These are phyloP conservation scores for Margaritifera margaritifera DNA, from an alignment of 2,888 invertebrate species.

Conservation along the genomic window DNA sequence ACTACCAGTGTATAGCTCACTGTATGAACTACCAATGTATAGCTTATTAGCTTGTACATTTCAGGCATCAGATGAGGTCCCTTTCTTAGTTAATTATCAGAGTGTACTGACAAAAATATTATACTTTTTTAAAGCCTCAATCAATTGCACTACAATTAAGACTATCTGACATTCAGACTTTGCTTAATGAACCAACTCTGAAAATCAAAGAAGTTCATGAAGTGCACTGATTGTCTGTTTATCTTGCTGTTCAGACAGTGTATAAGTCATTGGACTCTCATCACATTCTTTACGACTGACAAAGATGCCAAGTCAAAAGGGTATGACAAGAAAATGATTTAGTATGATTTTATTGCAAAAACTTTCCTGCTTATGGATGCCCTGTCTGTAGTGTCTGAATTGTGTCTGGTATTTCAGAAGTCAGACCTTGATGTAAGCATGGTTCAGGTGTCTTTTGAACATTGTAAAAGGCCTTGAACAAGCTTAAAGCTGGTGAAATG, in stretches of 20 bases:
- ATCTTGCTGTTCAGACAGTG: constrained; percentile 19
- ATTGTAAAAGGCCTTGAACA: no score
- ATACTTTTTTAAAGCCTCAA: no score
- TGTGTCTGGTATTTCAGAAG: no score
- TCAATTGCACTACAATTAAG: background rate
- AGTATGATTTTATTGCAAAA: constrained; percentile 9
- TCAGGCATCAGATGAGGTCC: constrained; percentile 2
- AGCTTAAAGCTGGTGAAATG: no score
- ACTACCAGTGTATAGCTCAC: constrained; percentile 19
- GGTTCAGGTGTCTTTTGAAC: no score
- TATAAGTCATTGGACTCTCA: constrained; percentile 11
- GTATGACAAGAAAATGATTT: constrained; percentile 14
- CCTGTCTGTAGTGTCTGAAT: no score
- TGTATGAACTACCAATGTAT: no score
- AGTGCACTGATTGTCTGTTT: constrained; percentile 15
- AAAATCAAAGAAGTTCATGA: constrained; percentile 24
- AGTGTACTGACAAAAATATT: no score
- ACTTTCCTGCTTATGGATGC: constrained; percentile 8
- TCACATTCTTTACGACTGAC: constrained; percentile 10
- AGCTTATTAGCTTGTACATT: constrained; percentile 10
- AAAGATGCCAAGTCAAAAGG: constrained; percentile 20
- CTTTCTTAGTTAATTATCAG: no score
- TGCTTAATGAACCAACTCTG: no score
- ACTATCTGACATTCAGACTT: constrained; percentile 9
- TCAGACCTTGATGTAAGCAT: no score